Conservation (phyloP, 1,140 invertebrate genomes). For the Plectrocnemia conspersa region DNA sequence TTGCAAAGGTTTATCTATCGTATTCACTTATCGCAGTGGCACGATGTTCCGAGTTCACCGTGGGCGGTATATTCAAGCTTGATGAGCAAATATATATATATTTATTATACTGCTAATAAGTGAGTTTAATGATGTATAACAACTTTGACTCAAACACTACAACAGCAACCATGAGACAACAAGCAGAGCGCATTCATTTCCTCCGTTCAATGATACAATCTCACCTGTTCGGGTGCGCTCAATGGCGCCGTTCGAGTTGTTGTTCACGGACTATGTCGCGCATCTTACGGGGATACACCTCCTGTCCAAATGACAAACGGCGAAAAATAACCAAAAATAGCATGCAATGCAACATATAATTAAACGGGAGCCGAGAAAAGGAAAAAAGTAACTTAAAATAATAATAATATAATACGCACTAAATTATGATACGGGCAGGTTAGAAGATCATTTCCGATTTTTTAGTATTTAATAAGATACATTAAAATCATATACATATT, state of each 20-base stretch:
- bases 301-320: constrained; percentile 47
- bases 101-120: too few species aligned
- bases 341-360: constrained; percentile 35
- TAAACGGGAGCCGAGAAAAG: constrained; percentile 34
- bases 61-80: too few species aligned
- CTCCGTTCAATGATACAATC: constrained; percentile 31
- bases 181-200: not conserved
- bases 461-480: too few species aligned
- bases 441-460: too few species aligned
- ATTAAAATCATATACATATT: too few species aligned
- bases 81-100: too few species aligned
- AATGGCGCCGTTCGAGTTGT: constrained; percentile 51
- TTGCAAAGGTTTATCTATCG: too few species aligned
- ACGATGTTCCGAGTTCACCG: too few species aligned
- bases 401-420: constrained; percentile 34
- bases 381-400: too few species aligned
- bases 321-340: constrained; percentile 33
- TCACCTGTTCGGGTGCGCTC: constrained; percentile 53
- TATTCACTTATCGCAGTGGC: too few species aligned
- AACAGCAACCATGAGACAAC: not conserved
- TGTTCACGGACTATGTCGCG: constrained; percentile 62
- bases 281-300: constrained; percentile 68
- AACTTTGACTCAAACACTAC: not conserved
- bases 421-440: constrained; percentile 51
- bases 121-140: not conserved